These are phyloP conservation scores for Hermaeophaga mercurialis DNA, from an alignment of 2,888 invertebrate genomes.

Conservation along the genomic window DNA sequence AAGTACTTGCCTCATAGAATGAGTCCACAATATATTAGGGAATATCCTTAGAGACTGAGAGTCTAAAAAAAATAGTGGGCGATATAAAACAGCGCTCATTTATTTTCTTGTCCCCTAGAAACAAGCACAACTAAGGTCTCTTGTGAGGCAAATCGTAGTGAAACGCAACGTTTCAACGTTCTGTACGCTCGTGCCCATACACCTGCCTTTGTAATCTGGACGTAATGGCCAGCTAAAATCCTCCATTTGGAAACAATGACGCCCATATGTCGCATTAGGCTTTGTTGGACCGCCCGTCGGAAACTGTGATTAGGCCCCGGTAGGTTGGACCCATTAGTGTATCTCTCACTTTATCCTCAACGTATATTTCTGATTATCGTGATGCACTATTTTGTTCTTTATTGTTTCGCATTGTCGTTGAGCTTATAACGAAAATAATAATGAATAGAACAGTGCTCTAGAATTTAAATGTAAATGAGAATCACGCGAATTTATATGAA, in stretches of 20 bases:
- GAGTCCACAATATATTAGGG: no score
- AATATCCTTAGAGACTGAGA: no score
- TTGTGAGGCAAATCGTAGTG: no score
- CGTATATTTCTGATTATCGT: conserved; percentile 43
- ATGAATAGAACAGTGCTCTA: no score
- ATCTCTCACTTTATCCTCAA: conserved; percentile 48
- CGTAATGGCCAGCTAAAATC: conserved; percentile 45
- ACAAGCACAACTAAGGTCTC: no score
- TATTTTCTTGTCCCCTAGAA: no score
- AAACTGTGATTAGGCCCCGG: conserved; percentile 44
- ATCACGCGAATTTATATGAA: no score
- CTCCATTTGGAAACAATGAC: conserved; percentile 48
- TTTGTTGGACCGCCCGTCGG: conserved; percentile 41
- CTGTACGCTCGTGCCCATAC: conserved; percentile 17
- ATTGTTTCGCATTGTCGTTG: conserved; percentile 24
- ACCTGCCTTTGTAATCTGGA: conserved; percentile 47
- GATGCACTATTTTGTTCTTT: conserved; percentile 48
- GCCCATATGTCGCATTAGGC: conserved; percentile 49
- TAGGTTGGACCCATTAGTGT: conserved; percentile 44
- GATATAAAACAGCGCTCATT: no score
- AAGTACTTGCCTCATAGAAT: no score
- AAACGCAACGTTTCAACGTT: neutral
- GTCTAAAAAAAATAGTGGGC: no score
- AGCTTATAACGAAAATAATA: neutral
- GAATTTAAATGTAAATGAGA: neutral